Conservation (phyloP, 1,140 invertebrate genomes). For the Drosophila sp. region DNA sequence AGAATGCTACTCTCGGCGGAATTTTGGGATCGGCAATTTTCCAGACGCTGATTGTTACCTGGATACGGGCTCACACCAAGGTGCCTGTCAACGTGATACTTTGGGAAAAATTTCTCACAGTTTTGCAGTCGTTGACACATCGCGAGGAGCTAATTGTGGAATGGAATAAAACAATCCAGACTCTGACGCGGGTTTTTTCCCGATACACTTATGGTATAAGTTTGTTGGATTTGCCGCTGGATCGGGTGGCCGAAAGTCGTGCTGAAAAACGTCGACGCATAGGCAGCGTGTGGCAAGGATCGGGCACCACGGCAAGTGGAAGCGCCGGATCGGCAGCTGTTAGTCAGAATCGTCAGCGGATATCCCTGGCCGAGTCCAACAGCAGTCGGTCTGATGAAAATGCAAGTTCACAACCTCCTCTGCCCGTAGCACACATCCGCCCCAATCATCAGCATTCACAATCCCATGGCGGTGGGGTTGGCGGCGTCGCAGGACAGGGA, state of each 20-base stretch:
- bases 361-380: constrained; percentile 60
- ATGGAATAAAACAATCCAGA: constrained; percentile 99
- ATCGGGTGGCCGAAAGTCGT: constrained; percentile 93
- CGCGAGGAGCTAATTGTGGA: constrained; percentile 98
- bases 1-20: constrained; percentile 83
- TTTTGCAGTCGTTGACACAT: constrained; percentile 94
- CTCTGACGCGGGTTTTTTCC: constrained; percentile 95
- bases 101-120: constrained; percentile 97
- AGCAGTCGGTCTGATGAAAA: constrained; percentile 77
- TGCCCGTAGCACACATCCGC: constrained; percentile 36
- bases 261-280: constrained; percentile 86
- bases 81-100: constrained; percentile 93
- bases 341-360: constrained; percentile 46
- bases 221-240: constrained; percentile 93
- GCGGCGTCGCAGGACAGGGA: constrained; percentile 38
- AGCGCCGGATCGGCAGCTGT: constrained; percentile 12
- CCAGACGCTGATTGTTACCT: constrained; percentile 98
- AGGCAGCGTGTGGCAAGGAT: constrained; percentile 83
- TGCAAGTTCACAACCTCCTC: constrained; percentile 45
- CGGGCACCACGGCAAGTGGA: constrained; percentile 46
- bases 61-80: constrained; percentile 98
- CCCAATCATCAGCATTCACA: constrained; percentile 67
- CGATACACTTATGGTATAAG: constrained; percentile 97
- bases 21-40: constrained; percentile 95
- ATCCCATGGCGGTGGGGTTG: constrained; percentile 55